Evolutionary conservation across 1,140 invertebrate species (phyloP).

Genomic region (Alviniconcha marisindica): DNA sequence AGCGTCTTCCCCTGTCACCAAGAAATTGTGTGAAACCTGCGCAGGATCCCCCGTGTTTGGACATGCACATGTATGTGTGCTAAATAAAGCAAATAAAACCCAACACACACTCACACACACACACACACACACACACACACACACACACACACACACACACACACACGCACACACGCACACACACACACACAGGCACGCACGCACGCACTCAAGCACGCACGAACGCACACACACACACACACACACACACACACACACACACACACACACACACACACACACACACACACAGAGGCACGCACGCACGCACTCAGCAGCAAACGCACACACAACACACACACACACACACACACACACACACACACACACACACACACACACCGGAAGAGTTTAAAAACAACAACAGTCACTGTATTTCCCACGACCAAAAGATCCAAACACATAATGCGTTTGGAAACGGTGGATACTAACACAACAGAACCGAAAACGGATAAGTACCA

Average conservation of each 20-base stretch:
- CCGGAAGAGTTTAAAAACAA: no score
- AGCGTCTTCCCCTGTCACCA: no score
- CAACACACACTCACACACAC: neutral
- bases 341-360: neutral
- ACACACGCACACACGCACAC: constrained; percentile 12
- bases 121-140: constrained; percentile 22
- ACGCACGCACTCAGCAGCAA: neutral
- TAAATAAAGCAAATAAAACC: no score
- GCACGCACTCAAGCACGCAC: neutral
- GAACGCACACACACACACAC: neutral
- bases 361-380: constrained; percentile 5
- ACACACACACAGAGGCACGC: neutral
- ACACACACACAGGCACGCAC: neutral
- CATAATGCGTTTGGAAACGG: no score
- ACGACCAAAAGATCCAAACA: no score
- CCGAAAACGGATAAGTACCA: no score
- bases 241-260: constrained; percentile 23
- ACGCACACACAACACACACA: constrained; percentile 2
- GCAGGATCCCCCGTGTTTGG: no score
- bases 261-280: neutral
- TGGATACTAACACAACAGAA: no score
- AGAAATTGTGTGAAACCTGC: no score
- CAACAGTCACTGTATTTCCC: no score
- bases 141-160: neutral
- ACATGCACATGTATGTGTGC: no score